Evolutionary conservation across 2,888 invertebrate species (phyloP).

Genomic region (Philereme vetulata): DNA sequence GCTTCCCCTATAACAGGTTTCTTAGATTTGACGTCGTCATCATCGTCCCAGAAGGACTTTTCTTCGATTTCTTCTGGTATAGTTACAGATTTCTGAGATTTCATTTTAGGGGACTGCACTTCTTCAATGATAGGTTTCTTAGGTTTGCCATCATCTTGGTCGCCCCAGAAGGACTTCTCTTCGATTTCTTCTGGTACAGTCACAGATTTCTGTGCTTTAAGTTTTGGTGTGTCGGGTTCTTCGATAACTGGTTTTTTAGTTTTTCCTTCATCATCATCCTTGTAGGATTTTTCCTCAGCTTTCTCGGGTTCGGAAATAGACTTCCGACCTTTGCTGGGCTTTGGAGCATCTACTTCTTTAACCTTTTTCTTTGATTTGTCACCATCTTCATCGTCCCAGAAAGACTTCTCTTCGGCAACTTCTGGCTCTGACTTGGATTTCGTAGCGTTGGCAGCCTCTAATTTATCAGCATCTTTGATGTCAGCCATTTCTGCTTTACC

Average conservation of each 20-base stretch:
- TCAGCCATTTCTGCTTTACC: constrained; percentile 50
- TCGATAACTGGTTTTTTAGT: constrained; percentile 53
- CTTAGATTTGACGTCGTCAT: constrained; percentile 54
- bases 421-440: constrained; percentile 61
- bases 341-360: constrained; percentile 50
- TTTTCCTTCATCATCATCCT: constrained; percentile 56
- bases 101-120: constrained; percentile 39
- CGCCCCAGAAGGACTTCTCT: constrained; percentile 60
- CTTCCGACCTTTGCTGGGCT: constrained; percentile 45
- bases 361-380: constrained; percentile 51
- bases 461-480: constrained; percentile 49
- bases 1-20: constrained; percentile 50
- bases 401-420: constrained; percentile 55
- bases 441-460: constrained; percentile 42
- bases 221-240: constrained; percentile 52
- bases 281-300: constrained; percentile 62
- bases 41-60: constrained; percentile 62
- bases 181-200: constrained; percentile 57
- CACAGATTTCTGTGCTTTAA: constrained; percentile 55
- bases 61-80: constrained; percentile 58
- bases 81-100: constrained; percentile 52
- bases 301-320: constrained; percentile 56
- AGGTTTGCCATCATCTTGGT: constrained; percentile 50
- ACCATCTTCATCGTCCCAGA: constrained; percentile 65
- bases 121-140: constrained; percentile 49